A percentile compares a stretch with the other conserved stretches of the same genome.
These are phyloP conservation scores for Carpatolechia fugitivella DNA, from an alignment of 2,888 invertebrate genomes.

Conservation along the genomic window DNA sequence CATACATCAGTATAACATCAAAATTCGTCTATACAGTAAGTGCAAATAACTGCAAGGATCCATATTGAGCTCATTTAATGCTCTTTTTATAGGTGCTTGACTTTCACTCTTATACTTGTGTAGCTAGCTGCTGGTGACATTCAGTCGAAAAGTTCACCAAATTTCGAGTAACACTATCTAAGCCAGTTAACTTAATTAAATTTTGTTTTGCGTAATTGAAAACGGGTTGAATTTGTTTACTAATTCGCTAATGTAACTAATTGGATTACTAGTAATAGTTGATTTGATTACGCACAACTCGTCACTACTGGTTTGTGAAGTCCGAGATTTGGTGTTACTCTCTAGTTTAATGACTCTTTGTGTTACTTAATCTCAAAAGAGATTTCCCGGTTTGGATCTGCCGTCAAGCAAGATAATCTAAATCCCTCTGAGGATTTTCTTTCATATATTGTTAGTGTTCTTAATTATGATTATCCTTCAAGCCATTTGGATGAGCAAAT, in stretches of 20 bases:
- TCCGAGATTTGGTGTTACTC: constrained; percentile 7
- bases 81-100: background rate
- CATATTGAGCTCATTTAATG: too few species aligned
- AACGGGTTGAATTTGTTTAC: background rate
- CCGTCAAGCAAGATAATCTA: constrained; percentile 12
- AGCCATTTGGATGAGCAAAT: constrained; percentile 22
- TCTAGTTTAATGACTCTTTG: background rate
- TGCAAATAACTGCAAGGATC: too few species aligned
- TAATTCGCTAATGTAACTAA: background rate
- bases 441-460: constrained; percentile 24
- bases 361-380: constrained; percentile 4
- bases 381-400: background rate
- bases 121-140: constrained; percentile 23
- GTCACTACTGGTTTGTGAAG: background rate
- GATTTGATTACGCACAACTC: background rate
- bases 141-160: constrained; percentile 5
- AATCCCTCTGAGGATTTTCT: constrained; percentile 21
- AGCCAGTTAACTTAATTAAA: background rate
- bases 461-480: constrained; percentile 28
- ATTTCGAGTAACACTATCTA: background rate
- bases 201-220: background rate
- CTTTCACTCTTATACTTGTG: background rate
- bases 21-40: too few species aligned
- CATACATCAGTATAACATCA: too few species aligned
- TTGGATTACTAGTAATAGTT: background rate